Base-by-base conservation (phyloP, 2,888 invertebrate species). In the Agrotis puta region DNA sequence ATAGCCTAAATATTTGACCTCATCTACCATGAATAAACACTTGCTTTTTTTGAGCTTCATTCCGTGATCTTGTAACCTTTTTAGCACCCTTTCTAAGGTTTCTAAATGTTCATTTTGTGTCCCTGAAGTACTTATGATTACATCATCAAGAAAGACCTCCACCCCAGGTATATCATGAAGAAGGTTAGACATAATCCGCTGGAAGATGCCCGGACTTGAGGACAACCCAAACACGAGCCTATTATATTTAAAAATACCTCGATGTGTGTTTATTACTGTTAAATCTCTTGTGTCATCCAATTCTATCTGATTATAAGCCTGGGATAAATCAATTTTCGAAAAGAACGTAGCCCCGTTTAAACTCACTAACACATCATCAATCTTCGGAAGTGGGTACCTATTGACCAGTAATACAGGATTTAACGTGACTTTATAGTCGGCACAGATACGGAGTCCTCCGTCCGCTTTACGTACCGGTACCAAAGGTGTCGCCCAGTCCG, bases 381-480 rank as follows among this genome's bases (percentile, higher is more conserved):
- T n/a, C 3, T 58, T 70, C 6, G 64, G 58, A 20, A 70, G 16
- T 3, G 69, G 69, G n/a, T 64, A 69, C 3, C 58, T 57, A 53
- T 70, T 27, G 58, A 64, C 47, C 70, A 70, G 53, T 43, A 69
- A 50, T n/a, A 63, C 63, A 51, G 69, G 69, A 57, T 66, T 66
- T 43, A 66, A 50, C 1, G 53, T 53, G 1, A 27, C 2, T 13
- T 56, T 56, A 27, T 24, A 27, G 18, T 56, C 27, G 2, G 27
- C 54, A 27, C 54, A 56, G 27, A 56, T 56, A 27, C 54, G n/a
- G n/a, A 54, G 54, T 27, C 27, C 18, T 3, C 54, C 54, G 18
- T 54, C 54, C 1, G 54, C 18, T 27, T 54, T 54, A 54, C 27
- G 27, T 54, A 54, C 54, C 54, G 56, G 56, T 56, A 56, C 56